Evolutionary conservation across 2,113 vertebrate species (phyloP).

Genomic region (Lutjanus erythropterus): DNA sequence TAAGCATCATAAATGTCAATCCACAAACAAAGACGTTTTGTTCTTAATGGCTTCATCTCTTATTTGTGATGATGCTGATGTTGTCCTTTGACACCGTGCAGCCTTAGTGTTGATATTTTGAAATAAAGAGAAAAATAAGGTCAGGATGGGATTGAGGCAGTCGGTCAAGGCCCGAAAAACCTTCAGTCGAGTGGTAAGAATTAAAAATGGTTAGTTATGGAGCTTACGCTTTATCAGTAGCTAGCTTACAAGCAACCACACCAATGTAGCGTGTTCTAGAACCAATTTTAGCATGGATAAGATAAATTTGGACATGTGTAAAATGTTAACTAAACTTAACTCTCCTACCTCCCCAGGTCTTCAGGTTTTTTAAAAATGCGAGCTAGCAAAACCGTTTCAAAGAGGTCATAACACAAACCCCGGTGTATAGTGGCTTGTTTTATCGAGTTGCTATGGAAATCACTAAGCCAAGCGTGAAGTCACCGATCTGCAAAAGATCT

Average conservation of each 20-base stretch:
- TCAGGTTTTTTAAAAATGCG: neutral
- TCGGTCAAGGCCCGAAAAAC: neutral
- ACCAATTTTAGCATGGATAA: neutral
- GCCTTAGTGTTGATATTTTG: no score
- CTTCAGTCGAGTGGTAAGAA: neutral
- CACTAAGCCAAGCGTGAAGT: neutral
- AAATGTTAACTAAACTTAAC: neutral
- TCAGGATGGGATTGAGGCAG: neutral
- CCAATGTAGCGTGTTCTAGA: neutral
- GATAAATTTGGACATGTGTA: neutral
- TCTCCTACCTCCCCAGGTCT: constrained; percentile 30
- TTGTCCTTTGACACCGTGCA: no score
- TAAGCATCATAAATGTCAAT: no score
- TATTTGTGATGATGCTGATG: no score
- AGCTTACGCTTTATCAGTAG: neutral
- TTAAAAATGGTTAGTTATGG: neutral
- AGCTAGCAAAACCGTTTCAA: neutral
- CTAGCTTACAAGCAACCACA: neutral
- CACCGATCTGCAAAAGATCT: no score
- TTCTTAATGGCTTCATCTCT: no score
- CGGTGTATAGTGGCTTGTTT: constrained; percentile 42
- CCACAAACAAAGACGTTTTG: no score
- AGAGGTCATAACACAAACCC: neutral
- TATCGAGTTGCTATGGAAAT: constrained; percentile 71
- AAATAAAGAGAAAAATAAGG: no score